Evolutionary conservation across 2,113 vertebrate species (phyloP).

Genomic region (Delphinus delphis): DNA sequence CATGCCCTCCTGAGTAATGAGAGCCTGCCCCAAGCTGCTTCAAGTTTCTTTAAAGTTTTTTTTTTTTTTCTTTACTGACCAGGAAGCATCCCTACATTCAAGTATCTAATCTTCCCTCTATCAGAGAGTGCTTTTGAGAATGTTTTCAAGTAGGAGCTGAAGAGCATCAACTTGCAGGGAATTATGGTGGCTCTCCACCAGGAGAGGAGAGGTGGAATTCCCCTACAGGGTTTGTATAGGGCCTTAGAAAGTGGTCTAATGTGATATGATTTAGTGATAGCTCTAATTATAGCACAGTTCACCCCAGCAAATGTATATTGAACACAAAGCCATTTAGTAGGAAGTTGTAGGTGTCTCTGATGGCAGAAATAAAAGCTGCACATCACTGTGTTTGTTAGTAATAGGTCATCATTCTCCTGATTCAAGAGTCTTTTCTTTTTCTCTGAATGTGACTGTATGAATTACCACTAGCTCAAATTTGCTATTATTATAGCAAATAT

Average conservation of each 20-base stretch:
- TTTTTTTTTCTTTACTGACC: not conserved
- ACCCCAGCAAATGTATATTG: constrained; percentile 56
- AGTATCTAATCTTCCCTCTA: constrained; percentile 39
- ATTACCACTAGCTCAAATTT: not conserved
- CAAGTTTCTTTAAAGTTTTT: constrained; percentile 10
- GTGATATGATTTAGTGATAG: constrained; percentile 70
- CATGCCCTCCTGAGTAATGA: not conserved
- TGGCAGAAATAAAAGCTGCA: constrained; percentile 9
- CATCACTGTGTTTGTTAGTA: not conserved
- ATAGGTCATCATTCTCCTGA: constrained; percentile 13
- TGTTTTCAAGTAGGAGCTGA: constrained; percentile 41
- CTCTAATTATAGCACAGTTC: constrained; percentile 65
- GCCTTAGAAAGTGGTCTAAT: constrained; percentile 56
- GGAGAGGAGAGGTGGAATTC: not conserved
- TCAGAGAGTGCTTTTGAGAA: constrained; percentile 33
- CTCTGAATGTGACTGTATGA: not conserved
- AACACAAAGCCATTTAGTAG: constrained; percentile 61
- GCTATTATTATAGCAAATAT: not conserved
- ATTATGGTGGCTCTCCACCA: constrained; percentile 26
- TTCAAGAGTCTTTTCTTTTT: not conserved
- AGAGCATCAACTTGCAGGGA: not conserved
- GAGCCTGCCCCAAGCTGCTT: not conserved
- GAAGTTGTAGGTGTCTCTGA: constrained; percentile 9
- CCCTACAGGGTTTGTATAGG: constrained; percentile 23
- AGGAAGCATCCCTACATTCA: constrained; percentile 31